These are phyloP conservation scores for Hozukius guyotensis DNA, from an alignment of 2,797 vertebrate genomes.

Conservation along the genomic window DNA sequence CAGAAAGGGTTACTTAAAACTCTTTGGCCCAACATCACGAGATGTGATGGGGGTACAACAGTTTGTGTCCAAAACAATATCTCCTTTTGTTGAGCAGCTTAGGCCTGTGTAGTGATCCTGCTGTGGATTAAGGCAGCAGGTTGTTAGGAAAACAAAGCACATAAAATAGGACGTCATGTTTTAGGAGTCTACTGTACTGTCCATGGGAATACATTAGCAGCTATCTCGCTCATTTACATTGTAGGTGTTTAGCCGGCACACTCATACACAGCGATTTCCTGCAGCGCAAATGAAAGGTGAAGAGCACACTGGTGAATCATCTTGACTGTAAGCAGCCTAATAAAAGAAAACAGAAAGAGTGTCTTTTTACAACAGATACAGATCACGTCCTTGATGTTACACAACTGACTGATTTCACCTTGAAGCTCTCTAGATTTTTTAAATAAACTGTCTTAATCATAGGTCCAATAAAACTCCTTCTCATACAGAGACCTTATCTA, in stretches of 20 bases:
- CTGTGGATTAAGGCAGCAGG: constrained; percentile 35
- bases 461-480: not conserved
- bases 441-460: not conserved
- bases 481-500: not conserved
- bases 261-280: constrained; percentile 42
- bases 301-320: constrained; percentile 47
- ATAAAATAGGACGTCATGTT: constrained; percentile 31
- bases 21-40: constrained; percentile 1
- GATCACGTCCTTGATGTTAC: not conserved
- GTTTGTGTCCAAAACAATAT: constrained; percentile 62
- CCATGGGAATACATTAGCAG: constrained; percentile 45
- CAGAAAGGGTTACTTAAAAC: constrained; percentile 26
- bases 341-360: constrained; percentile 8
- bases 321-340: constrained; percentile 16
- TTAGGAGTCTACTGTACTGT: constrained; percentile 6
- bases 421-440: not conserved
- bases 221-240: constrained; percentile 53
- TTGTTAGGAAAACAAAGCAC: constrained; percentile 34
- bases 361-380: constrained; percentile 8
- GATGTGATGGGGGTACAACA: constrained; percentile 39
- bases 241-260: constrained; percentile 12
- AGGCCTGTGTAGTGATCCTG: constrained; percentile 31
- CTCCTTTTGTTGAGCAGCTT: constrained; percentile 55
- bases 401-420: not conserved
- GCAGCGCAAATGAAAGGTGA: constrained; percentile 36